Percentiles rank a stretch among this genome's conserved stretches.
These are phyloP conservation scores for Archips xylosteana DNA, from an alignment of 2,888 invertebrate genomes.

Conservation along the genomic window DNA sequence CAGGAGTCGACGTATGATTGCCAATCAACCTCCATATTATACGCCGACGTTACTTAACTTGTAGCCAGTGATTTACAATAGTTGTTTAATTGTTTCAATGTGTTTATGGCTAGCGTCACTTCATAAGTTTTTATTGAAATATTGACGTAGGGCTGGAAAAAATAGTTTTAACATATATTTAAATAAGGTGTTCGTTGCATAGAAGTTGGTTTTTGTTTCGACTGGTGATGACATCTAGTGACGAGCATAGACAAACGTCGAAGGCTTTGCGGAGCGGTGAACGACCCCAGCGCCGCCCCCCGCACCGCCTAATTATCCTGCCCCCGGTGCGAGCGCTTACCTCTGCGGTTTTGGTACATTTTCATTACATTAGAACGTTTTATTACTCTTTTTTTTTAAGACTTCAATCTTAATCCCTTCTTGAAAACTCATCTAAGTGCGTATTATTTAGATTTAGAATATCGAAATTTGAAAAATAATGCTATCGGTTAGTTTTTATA, in stretches of 20 bases:
- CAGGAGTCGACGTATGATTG: slow-evolving; percentile 52
- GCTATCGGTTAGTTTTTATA: not conserved
- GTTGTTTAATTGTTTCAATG: slow-evolving; percentile 63
- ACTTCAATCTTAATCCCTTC: slow-evolving; percentile 25
- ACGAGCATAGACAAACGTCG: slow-evolving; percentile 56
- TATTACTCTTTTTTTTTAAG: slow-evolving; percentile 26
- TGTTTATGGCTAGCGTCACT: slow-evolving; percentile 28
- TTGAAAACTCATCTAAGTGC: slow-evolving; percentile 10
- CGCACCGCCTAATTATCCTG: slow-evolving; percentile 67
- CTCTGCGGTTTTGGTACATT: slow-evolving; percentile 62
- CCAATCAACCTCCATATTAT: slow-evolving; percentile 65
- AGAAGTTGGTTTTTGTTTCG: not conserved
- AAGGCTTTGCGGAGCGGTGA: slow-evolving; percentile 66
- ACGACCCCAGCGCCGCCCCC: slow-evolving; percentile 62
- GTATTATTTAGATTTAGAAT: not conserved
- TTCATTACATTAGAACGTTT: slow-evolving; percentile 48
- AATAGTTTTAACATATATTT: not conserved
- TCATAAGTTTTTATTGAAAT: slow-evolving; percentile 13
- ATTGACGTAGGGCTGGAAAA: not conserved
- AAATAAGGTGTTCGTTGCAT: not conserved
- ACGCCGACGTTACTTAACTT: slow-evolving; percentile 53
- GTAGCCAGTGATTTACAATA: slow-evolving; percentile 56
- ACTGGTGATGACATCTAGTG: slow-evolving; percentile 41
- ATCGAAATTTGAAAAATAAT: not conserved
- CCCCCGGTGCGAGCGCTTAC: slow-evolving; percentile 52